Conservation (phyloP, 2,888 invertebrate genomes). For the Heliconius erato region DNA sequence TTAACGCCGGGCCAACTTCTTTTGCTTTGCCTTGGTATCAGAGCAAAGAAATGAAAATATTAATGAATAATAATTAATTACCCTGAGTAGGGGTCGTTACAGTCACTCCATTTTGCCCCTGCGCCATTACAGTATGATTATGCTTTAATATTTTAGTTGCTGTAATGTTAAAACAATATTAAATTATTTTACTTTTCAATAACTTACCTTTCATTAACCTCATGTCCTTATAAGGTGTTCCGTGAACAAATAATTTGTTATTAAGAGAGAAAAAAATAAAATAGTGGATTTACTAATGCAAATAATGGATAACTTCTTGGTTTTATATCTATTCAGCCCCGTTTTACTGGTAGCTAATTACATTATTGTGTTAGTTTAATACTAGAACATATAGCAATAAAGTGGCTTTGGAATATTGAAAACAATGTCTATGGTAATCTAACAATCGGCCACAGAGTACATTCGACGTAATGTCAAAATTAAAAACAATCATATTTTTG, state of each 20-base stretch:
- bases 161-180: no score
- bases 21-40: no score
- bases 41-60: no score
- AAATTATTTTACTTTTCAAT: no score
- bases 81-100: no score
- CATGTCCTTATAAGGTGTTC: not conserved
- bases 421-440: not conserved
- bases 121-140: no score
- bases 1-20: no score
- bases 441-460: not conserved
- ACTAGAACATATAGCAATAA: not conserved
- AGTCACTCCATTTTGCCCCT: no score
- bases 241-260: not conserved
- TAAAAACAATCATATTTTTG: not conserved
- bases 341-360: not conserved
- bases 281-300: not conserved
- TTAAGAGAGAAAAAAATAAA: not conserved
- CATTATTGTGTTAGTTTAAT: not conserved
- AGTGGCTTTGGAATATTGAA: not conserved
- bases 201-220: no score
- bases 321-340: not conserved
- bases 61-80: no score
- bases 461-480: slow-evolving; percentile 8
- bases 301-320: not conserved
- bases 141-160: no score